Evolutionary conservation across 1,140 invertebrate species (phyloP), one percentile per base, ranked within the genome.

Genomic region (Zophobas atratus): DNA sequence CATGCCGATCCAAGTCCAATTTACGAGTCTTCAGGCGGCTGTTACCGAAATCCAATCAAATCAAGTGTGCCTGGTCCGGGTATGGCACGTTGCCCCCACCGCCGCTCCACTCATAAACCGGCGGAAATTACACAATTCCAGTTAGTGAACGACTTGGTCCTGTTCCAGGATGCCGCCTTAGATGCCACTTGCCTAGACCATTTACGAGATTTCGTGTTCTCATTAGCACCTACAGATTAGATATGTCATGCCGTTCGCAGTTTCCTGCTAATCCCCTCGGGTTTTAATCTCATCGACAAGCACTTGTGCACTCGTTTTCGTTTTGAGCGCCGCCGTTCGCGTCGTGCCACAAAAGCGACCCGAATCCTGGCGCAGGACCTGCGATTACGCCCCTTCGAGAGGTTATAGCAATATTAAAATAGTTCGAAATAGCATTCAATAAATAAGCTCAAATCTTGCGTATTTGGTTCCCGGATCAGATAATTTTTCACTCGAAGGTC

Each of bases 51-150:
- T 80, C 79, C 79, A 80, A 80, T 80, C 79, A 80, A 80, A 80
- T 77, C 76, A 80, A 80, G 78, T 79, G 78, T 75, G 71, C 73
- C 76, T 72, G 72, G 76, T 56, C 79, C 51, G 34, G 49, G 41
- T 75, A 60, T 57, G 72, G 60, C 60, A 67, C 60, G 60, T 67
- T 67, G 41, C 67, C 70, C 74, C 53, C 74, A 76, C 77, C 77
- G 70, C 77, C 77, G 70, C 57, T 74, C 63, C 46, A 71, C 39
- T 80, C 77, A 81, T 81, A 81, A 81, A 79, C 55, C 70, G 76
- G 67, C 79, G 79, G 79, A 81, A 81, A 81, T 81, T 81, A 79
- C 77, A 35, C 77, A 81, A 81, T 81, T 79, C 75, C 57, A 78
- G 76, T 80, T 80, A 41, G 63, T 49, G 60, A 75, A 75, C 73